Conservation (phyloP, 2,888 invertebrate genomes). For the Antitype chi region DNA sequence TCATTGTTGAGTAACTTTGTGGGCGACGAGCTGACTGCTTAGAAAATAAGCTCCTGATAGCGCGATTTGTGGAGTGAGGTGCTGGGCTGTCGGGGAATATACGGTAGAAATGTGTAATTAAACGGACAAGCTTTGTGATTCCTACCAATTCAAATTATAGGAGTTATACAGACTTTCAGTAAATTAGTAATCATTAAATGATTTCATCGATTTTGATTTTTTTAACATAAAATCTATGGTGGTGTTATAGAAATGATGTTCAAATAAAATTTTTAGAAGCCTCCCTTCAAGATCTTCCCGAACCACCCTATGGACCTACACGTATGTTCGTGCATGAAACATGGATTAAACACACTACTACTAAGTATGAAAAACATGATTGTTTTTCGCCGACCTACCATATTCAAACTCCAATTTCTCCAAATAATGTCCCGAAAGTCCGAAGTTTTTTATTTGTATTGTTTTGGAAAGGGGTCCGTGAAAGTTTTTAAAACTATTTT, state of each 20-base stretch:
- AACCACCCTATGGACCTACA: no score
- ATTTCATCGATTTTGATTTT: no score
- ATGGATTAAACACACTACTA: neutral
- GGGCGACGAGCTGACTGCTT: slow-evolving; percentile 71
- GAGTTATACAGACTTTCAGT: neutral
- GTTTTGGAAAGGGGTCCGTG: neutral
- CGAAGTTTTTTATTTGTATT: neutral
- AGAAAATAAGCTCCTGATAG: slow-evolving; percentile 75
- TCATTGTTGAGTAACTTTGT: slow-evolving; percentile 71
- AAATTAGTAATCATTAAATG: neutral
- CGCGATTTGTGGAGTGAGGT: slow-evolving; percentile 59
- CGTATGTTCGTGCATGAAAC: neutral
- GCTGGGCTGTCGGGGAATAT: slow-evolving; percentile 22
- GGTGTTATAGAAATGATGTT: neutral
- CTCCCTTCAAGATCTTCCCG: no score
- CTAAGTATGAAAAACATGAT: neutral
- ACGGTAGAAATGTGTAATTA: neutral
- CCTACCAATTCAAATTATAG: neutral
- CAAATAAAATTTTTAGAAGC: no score
- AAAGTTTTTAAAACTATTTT: neutral
- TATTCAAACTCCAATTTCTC: neutral
- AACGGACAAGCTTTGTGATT: neutral
- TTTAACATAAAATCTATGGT: no score
- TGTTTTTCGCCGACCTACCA: neutral
- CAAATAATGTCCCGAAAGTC: neutral